phyloP scores from a whole-genome alignment of 2,113 vertebrate genomes.

The Brevimyrus niger region DNA sequence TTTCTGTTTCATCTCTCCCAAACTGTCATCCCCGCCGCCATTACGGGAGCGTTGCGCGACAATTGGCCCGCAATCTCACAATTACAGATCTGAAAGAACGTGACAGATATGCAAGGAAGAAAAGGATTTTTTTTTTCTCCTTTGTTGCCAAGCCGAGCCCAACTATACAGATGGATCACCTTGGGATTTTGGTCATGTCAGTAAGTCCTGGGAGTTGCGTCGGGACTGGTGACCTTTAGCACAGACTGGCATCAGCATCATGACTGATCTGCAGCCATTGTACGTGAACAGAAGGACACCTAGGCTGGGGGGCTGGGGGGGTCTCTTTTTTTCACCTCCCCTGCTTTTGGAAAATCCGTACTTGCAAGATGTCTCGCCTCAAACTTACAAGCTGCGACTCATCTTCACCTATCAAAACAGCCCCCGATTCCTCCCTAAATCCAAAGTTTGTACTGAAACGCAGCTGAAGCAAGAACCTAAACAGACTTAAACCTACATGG shows the following conservation, averaged over 20 bases:
- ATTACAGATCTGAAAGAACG: not conserved
- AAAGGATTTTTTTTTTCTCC: not conserved
- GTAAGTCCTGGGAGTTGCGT: not conserved
- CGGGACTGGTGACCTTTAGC: not conserved
- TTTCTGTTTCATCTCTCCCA: not conserved
- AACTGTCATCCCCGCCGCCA: not conserved
- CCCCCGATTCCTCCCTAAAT: not conserved
- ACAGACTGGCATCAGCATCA: not conserved
- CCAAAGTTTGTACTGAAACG: constrained; percentile 29
- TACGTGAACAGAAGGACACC: not conserved
- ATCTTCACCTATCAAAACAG: not conserved
- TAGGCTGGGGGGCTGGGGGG: no score
- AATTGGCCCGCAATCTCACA: not conserved
- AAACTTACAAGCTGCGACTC: not conserved
- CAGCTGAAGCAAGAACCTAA: not conserved
- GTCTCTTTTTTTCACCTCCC: not conserved
- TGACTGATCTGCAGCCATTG: not conserved
- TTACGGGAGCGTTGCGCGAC: not conserved
- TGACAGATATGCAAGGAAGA: not conserved
- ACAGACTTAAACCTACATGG: not conserved
- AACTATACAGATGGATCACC: not conserved
- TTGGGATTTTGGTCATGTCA: not conserved
- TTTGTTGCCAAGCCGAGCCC: not conserved
- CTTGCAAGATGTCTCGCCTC: not conserved
- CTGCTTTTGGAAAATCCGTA: not conserved